Conservation (phyloP, 2,113 vertebrate species). For the Amphiprion ocellaris region DNA sequence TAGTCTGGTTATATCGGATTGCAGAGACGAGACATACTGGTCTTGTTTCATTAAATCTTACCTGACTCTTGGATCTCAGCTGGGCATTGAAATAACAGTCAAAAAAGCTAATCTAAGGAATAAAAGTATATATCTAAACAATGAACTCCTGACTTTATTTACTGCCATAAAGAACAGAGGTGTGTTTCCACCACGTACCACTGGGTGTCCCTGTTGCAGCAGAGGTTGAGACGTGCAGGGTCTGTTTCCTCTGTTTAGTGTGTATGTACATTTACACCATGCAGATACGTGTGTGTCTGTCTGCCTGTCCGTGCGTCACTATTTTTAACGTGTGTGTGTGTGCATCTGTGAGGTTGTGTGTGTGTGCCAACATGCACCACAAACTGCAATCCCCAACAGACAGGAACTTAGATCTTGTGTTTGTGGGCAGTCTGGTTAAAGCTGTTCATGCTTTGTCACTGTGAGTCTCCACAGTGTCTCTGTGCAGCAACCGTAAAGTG, state of each 20-base stretch:
- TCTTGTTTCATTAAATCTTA: neutral
- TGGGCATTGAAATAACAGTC: neutral
- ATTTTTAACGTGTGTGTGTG: constrained; percentile 2
- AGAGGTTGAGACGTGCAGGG: constrained; percentile 30
- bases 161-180: neutral
- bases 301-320: neutral
- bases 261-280: neutral
- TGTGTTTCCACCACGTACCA: constrained; percentile 32
- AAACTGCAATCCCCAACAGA: constrained; percentile 52
- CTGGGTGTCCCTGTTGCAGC: constrained; percentile 76
- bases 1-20: constrained; percentile 23
- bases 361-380: constrained; percentile 34
- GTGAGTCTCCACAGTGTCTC: constrained; percentile 43
- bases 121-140: neutral
- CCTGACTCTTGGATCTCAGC: neutral
- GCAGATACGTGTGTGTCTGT: constrained; percentile 1
- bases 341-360: constrained; percentile 11
- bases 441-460: constrained; percentile 68
- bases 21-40: neutral
- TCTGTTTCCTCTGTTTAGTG: constrained; percentile 5
- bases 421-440: constrained; percentile 66
- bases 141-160: constrained; percentile 10
- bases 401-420: constrained; percentile 66
- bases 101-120: neutral
- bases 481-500: constrained; percentile 28